Evolutionary conservation across 2,888 invertebrate species (phyloP).

Genomic region (Nesidiocoris tenuis): DNA sequence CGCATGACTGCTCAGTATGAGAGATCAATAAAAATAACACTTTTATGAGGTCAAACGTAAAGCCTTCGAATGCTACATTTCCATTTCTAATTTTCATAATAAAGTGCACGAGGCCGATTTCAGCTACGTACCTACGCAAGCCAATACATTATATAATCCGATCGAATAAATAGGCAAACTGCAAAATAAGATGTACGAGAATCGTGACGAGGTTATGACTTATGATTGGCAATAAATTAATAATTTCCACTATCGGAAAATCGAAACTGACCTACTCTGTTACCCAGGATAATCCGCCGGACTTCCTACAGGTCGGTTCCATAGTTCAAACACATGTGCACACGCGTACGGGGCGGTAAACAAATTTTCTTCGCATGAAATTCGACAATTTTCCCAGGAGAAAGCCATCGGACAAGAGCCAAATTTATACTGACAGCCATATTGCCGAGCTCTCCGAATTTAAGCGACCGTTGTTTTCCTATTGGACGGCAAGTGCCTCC

Average conservation of each 20-base stretch:
- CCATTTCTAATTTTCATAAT: too few relatives aligned
- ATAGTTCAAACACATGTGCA: conserved; percentile 35
- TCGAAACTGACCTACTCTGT: conserved; percentile 9
- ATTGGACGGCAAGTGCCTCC: conserved; percentile 12
- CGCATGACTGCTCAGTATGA: too few relatives aligned
- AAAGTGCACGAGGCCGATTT: too few relatives aligned
- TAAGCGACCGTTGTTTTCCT: conserved; percentile 55
- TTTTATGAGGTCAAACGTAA: too few relatives aligned
- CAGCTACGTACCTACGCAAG: too few relatives aligned
- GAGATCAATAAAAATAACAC: too few relatives aligned
- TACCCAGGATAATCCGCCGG: background rate
- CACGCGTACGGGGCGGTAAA: conserved; percentile 15
- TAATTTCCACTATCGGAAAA: background rate
- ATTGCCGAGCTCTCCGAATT: conserved; percentile 80
- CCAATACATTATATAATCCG: conserved; percentile 37
- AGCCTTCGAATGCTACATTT: too few relatives aligned
- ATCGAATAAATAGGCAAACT: background rate
- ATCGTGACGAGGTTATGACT: conserved; percentile 22
- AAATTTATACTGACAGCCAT: conserved; percentile 98
- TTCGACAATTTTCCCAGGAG: conserved; percentile 65
- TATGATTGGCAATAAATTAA: background rate
- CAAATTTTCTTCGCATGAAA: conserved; percentile 60
- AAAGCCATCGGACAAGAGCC: conserved; percentile 79
- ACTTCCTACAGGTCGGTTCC: conserved; percentile 30
- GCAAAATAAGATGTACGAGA: conserved; percentile 10